A percentile compares a stretch with the other conserved stretches of the same genome.
Conservation (phyloP, 2,888 invertebrate genomes). For the Lepeophtheirus nordmannii region DNA sequence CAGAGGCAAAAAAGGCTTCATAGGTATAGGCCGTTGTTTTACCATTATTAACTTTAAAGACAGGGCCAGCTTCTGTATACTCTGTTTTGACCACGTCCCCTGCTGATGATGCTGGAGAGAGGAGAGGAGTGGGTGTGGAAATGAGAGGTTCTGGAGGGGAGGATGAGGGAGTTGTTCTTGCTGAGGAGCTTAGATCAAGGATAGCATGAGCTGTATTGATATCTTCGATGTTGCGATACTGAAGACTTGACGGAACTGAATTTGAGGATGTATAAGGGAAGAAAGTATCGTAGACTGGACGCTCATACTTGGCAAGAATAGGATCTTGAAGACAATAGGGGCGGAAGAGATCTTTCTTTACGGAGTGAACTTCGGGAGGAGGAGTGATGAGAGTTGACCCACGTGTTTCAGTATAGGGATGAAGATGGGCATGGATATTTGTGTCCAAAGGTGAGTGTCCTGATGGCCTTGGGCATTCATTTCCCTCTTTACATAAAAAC, state of each 20-base stretch:
- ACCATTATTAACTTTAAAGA: slow-evolving; percentile 30
- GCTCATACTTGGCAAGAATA: slow-evolving; percentile 25
- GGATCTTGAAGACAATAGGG: slow-evolving; percentile 47
- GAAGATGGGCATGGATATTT: background rate
- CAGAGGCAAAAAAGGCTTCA: slow-evolving; percentile 78
- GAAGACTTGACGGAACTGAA: background rate
- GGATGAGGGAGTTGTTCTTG: slow-evolving; percentile 28
- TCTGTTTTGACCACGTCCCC: slow-evolving; percentile 24
- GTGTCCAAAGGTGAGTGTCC: no score
- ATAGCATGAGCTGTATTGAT: slow-evolving; percentile 75
- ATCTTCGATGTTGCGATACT: slow-evolving; percentile 43
- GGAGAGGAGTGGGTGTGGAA: slow-evolving; percentile 40
- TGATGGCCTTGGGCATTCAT: background rate
- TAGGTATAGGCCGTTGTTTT: slow-evolving; percentile 76
- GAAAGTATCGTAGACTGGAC: background rate
- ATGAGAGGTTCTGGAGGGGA: slow-evolving; percentile 35
- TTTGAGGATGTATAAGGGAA: slow-evolving; percentile 16
- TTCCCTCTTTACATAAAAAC: background rate
- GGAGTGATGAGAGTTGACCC: slow-evolving; percentile 44
- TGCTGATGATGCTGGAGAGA: slow-evolving; percentile 20
- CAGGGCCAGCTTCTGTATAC: slow-evolving; percentile 29
- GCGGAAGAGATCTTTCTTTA: slow-evolving; percentile 77
- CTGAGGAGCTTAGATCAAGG: slow-evolving; percentile 66
- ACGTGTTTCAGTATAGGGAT: background rate
- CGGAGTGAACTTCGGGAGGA: slow-evolving; percentile 39